phyloP scores from a whole-genome alignment of 30 jellyfish, hydroid and myxozoan species.

The Aurelia sp. region DNA sequence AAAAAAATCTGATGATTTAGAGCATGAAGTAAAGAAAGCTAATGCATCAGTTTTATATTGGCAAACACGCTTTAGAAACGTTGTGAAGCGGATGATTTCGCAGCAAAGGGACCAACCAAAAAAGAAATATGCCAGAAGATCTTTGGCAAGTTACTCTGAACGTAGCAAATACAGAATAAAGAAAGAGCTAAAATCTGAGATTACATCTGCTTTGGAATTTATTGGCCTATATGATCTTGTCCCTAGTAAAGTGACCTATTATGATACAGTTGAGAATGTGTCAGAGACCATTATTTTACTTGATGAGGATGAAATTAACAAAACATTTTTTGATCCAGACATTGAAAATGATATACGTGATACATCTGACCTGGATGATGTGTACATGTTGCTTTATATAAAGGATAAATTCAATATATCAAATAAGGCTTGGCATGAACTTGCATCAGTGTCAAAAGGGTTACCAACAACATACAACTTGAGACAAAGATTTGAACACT shows the following conservation, averaged over 20 bases:
- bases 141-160: slow-evolving; percentile 12
- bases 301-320: neutral
- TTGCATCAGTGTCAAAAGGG: neutral
- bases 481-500: neutral
- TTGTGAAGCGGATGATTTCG: slow-evolving; percentile 1
- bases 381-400: slow-evolving; percentile 2
- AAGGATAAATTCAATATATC: slow-evolving; percentile 26
- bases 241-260: slow-evolving; percentile 10
- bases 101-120: neutral
- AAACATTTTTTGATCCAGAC: neutral
- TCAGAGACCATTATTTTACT: neutral
- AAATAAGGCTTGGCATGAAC: slow-evolving; percentile 30
- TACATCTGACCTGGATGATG: neutral
- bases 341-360: neutral
- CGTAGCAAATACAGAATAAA: slow-evolving; percentile 15
- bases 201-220: slow-evolving; percentile 4
- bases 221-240: slow-evolving; percentile 32
- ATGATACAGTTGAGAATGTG: neutral
- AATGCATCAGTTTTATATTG: neutral
- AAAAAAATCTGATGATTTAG: neutral
- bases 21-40: neutral
- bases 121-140: neutral
- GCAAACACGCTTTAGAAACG: slow-evolving; percentile 1
- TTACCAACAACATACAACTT: slow-evolving; percentile 18
- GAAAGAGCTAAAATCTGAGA: slow-evolving; percentile 1